Percentiles rank a stretch among this genome's conserved stretches.
Conservation (phyloP, 2,797 vertebrate genomes). For the Leontopithecus rosalia region DNA sequence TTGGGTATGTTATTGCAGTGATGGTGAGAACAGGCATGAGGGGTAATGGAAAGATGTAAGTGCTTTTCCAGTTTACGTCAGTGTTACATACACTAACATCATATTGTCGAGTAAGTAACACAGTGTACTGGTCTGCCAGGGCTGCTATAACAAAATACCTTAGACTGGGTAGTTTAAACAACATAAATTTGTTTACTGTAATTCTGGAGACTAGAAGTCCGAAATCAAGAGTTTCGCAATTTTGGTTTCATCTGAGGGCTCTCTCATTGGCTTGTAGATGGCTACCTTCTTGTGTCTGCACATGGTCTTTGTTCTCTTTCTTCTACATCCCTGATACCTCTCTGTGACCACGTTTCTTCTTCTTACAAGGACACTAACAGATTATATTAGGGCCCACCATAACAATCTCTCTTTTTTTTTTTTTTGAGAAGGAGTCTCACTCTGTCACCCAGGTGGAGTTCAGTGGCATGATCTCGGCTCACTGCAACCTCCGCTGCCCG, state of each 20-base stretch:
- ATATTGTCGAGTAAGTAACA: background rate
- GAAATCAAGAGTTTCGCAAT: background rate
- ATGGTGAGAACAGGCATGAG: background rate
- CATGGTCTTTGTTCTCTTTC: background rate
- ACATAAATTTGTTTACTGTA: background rate
- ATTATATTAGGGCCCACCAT: too few relatives aligned
- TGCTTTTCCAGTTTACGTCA: background rate
- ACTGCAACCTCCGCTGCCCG: fast-evolving
- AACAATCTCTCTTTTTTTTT: background rate
- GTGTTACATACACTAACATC: background rate
- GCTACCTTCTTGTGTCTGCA: background rate
- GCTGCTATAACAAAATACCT: background rate
- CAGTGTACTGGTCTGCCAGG: background rate
- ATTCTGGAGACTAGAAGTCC: background rate
- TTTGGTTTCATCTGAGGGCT: background rate
- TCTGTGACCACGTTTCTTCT: background rate
- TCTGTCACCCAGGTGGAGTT: too few relatives aligned
- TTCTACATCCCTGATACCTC: background rate
- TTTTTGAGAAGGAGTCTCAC: too few relatives aligned
- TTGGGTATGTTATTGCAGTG: background rate
- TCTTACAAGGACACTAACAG: background rate
- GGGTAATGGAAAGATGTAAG: background rate
- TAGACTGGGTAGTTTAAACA: background rate
- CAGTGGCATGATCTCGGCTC: too few relatives aligned
- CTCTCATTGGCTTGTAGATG: background rate